Evolutionary conservation across 2,888 invertebrate genomes (phyloP).

Genomic region (Clepsis dumicolana): DNA sequence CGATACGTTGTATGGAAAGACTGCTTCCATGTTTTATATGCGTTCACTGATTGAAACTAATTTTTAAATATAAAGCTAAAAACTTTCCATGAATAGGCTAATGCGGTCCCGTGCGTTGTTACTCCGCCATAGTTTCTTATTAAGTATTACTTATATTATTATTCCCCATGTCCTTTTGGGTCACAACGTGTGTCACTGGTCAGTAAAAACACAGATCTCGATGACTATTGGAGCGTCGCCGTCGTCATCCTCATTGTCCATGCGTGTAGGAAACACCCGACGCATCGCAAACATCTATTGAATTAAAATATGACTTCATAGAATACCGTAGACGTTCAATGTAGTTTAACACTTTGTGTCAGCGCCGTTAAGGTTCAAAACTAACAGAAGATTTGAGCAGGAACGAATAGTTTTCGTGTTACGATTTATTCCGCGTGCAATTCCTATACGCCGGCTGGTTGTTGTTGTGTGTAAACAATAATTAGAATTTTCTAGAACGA

Average conservation of each 20-base stretch:
- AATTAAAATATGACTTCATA: conserved; percentile 30
- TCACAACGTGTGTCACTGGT: neutral
- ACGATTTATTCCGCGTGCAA: conserved; percentile 36
- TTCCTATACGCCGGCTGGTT: conserved; percentile 25
- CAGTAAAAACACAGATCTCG: neutral
- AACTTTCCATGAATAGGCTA: too few species aligned
- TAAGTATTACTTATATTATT: too few species aligned
- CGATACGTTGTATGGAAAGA: too few species aligned
- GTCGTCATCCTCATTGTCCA: conserved; percentile 24
- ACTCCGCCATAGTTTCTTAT: too few species aligned
- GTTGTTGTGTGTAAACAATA: conserved; percentile 27
- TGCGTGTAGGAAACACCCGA: conserved; percentile 36
- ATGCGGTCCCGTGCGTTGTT: too few species aligned
- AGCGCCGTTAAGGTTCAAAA: neutral
- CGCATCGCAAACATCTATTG: conserved; percentile 20
- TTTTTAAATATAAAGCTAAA: too few species aligned
- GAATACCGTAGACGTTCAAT: neutral
- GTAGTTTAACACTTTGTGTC: neutral
- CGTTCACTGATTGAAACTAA: too few species aligned
- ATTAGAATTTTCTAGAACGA: conserved; percentile 29
- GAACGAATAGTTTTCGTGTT: conserved; percentile 36
- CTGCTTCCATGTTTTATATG: too few species aligned
- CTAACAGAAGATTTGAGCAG: conserved; percentile 5
- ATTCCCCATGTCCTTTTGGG: neutral
- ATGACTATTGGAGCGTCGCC: conserved; percentile 4